Conservation (phyloP, 1,140 invertebrate species). For the Rhizoglyphus robini region DNA sequence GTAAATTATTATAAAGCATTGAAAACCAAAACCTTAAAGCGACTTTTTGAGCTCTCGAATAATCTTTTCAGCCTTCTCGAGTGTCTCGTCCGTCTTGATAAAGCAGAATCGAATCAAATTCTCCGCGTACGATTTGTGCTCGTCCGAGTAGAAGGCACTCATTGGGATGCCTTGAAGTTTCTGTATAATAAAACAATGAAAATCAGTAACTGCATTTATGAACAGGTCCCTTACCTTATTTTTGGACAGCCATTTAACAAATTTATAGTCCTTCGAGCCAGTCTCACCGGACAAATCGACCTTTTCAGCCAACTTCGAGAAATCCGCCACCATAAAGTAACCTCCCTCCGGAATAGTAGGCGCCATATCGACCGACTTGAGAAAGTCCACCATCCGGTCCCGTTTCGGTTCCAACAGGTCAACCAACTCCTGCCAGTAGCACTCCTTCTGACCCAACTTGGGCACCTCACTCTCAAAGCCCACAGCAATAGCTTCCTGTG, state of each 20-base stretch:
- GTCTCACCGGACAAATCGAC: constrained; percentile 21
- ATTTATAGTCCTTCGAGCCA: constrained; percentile 63
- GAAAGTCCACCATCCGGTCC: constrained; percentile 54
- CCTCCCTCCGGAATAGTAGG: constrained; percentile 89
- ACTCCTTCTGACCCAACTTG: constrained; percentile 53
- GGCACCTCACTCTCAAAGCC: constrained; percentile 73
- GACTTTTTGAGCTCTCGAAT: constrained; percentile 24
- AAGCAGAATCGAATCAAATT: constrained; percentile 54
- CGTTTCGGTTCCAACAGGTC: constrained; percentile 65
- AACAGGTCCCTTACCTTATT: constrained; percentile 44
- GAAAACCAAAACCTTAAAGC: constrained; percentile 8
- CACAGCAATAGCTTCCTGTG: constrained; percentile 75
- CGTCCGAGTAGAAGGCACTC: constrained; percentile 73
- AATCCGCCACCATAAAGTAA: constrained; percentile 92
- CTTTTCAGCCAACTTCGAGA: constrained; percentile 47
- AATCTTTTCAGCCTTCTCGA: constrained; percentile 27
- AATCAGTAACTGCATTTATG: constrained; percentile 13
- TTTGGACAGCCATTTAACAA: constrained; percentile 88
- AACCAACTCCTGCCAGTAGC: constrained; percentile 68
- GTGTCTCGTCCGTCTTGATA: constrained; percentile 31
- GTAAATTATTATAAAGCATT: too few relatives aligned
- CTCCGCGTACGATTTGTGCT: constrained; percentile 68
- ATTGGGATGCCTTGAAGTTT: constrained; percentile 86
- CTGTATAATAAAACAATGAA: constrained; percentile 25
- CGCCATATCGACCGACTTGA: constrained; percentile 59